Evolutionary conservation across 2,797 vertebrate genomes (phyloP).

Genomic region (Sebastes taczanowskii): DNA sequence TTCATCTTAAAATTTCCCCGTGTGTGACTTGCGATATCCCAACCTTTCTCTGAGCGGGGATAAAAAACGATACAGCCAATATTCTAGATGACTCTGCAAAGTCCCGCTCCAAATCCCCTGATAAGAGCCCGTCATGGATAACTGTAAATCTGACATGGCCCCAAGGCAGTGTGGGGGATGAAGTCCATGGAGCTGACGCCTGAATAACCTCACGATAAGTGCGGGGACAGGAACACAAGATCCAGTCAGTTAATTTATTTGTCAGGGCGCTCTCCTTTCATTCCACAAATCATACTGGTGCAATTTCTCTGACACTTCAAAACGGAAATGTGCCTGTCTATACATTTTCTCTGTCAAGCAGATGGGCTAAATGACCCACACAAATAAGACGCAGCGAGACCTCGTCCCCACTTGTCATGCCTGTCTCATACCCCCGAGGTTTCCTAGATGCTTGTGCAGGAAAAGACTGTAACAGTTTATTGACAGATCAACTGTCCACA

Average conservation of each 20-base stretch:
- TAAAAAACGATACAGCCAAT: constrained; percentile 64
- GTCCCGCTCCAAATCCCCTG: constrained; percentile 70
- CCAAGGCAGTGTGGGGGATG: constrained; percentile 74
- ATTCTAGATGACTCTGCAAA: constrained; percentile 78
- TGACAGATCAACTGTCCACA: constrained; percentile 58
- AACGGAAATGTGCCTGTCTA: constrained; percentile 57
- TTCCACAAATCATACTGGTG: constrained; percentile 59
- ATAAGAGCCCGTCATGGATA: constrained; percentile 75
- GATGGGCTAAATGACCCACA: constrained; percentile 62
- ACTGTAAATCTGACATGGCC: constrained; percentile 79
- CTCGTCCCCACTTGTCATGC: constrained; percentile 61
- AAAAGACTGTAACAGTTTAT: constrained; percentile 62
- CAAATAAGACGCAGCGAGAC: constrained; percentile 67
- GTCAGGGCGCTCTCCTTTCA: constrained; percentile 56
- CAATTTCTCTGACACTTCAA: constrained; percentile 62
- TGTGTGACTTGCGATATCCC: constrained; percentile 55
- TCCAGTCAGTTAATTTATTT: constrained; percentile 69
- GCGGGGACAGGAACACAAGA: constrained; percentile 52
- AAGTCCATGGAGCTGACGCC: constrained; percentile 61
- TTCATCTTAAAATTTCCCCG: constrained; percentile 39
- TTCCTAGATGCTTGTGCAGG: constrained; percentile 20
- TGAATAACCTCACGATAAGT: constrained; percentile 66
- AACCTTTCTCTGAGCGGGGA: constrained; percentile 60
- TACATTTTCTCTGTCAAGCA: constrained; percentile 62
- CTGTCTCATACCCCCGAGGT: constrained; percentile 40